Evolutionary conservation across 2,113 vertebrate species (phyloP), one percentile per base, ranked within the genome.

Genomic region (Corythoichthys haematopterus): DNA sequence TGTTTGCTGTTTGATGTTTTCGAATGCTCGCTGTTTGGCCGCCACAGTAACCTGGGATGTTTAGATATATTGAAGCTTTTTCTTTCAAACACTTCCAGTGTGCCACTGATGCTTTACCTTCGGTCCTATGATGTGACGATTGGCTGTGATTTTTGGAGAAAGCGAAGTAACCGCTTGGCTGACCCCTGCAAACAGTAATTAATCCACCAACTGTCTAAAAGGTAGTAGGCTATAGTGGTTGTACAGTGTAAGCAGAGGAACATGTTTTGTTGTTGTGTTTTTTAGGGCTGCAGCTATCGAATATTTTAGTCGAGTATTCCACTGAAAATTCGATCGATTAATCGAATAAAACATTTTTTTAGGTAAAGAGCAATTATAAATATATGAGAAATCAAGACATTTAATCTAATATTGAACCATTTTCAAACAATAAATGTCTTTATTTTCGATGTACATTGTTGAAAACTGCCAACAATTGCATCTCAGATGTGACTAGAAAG

Each of bases 261-360:
- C 76, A 78, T 72, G 80, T 80, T 88, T 85, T 81, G 84, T 86
- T 87, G 76, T 48, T 52, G 68, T 85, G 84, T 89, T n/a, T n/a
- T n/a, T n/a, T n/a, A n/a, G n/a, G n/a, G n/a, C n/a, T n/a, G n/a
- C n/a, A n/a, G n/a, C n/a, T n/a, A n/a, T n/a, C n/a, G n/a, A n/a
- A n/a, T n/a, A n/a, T n/a, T n/a, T n/a, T n/a, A n/a, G n/a, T n/a
- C n/a, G n/a, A n/a, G n/a, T n/a, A n/a, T n/a, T n/a, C n/a, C n/a
- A n/a, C n/a, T n/a, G n/a, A n/a, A n/a, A n/a, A n/a, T n/a, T n/a
- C n/a, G n/a, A n/a, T n/a, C n/a, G n/a, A n/a, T n/a, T n/a, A n/a
- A n/a, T n/a, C n/a, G n/a, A n/a, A n/a, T n/a, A n/a, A n/a, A n/a
- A n/a, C n/a, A n/a, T n/a, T n/a, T n/a, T n/a, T n/a, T n/a, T n/a